Base-by-base conservation (phyloP, 2,113 vertebrate species). In the Pao palembangensis region DNA sequence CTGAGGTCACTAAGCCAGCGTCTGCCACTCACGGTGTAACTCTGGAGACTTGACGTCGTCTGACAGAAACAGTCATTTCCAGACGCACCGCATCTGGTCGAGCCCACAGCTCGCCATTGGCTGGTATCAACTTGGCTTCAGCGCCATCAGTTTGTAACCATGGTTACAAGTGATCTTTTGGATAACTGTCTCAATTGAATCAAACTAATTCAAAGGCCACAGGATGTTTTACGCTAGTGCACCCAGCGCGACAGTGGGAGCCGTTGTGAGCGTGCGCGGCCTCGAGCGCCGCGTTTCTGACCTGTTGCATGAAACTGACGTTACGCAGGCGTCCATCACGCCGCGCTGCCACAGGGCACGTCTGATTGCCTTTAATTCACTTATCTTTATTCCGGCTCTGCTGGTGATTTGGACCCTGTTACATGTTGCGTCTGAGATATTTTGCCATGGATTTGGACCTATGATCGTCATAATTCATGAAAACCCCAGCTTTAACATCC, bases 261-360 rank as follows among this genome's bases (percentile, higher is more conserved):
- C n/a, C 17, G n/a, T 18, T 49, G 2, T 12, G 47, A 18, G 47
- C 53, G 58, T 42, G 43, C 42, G 2, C 15, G 13, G 71, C 84
- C 83, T 75, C 14, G 12, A 38, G 84, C 69, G 13, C 20, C 21
- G 41, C 49, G 38, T 13, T 60, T 20, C 66, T 78, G 83, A 71
- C 68, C 59, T 52, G 47, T 53, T 76, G 55, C 59, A 76, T 80
- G 73, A 78, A 23, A 58, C 16, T 41, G 58, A 80, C 59, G 4
- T 21, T 63, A 20, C n/a, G 61, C 84, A 86, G 84, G 74, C 28
- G 17, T 17, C 12, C 43, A 51, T 56, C 53, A 55, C 0, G 4
- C 7, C 7, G 18, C 44, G 4, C n/a, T 16, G 43, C 42, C n/a
- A 38, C 46, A 21, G 25, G 51, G 44, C 11, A 8, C 13, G 16